Percentiles rank a stretch among this genome's conserved stretches.
Conservation (phyloP, 2,888 invertebrate genomes). For the Synanthedon formicaeformis region DNA sequence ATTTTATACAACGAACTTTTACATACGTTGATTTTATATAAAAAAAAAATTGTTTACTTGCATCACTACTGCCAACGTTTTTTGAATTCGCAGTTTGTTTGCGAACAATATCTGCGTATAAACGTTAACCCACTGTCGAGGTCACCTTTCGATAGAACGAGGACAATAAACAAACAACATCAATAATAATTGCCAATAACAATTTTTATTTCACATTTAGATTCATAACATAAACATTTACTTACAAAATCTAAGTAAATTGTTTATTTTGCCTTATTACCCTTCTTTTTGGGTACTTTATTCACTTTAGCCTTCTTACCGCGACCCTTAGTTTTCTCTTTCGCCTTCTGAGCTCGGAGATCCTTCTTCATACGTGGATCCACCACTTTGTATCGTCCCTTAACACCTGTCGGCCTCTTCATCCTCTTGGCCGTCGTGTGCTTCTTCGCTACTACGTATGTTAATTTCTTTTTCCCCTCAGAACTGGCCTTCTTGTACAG, state of each 20-base stretch:
- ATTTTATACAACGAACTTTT: no score
- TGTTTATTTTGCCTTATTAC: constrained; percentile 34
- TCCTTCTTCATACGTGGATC: constrained; percentile 98
- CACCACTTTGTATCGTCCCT: constrained; percentile 94
- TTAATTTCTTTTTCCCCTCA: constrained; percentile 88
- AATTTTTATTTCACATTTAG: no score
- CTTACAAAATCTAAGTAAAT: background rate
- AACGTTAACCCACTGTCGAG: no score
- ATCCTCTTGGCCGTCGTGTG: constrained; percentile 81
- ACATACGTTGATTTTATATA: no score
- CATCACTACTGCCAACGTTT: no score
- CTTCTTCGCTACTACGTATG: constrained; percentile 95
- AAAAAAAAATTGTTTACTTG: no score
- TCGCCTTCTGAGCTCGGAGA: constrained; percentile 75
- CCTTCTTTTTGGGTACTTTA: constrained; percentile 31
- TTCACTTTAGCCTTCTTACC: constrained; percentile 34
- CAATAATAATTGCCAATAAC: no score
- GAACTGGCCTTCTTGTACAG: constrained; percentile 91
- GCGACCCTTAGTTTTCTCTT: constrained; percentile 70
- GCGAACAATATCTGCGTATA: no score
- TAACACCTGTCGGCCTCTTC: constrained; percentile 86
- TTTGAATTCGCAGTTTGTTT: no score
- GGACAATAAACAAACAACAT: no score
- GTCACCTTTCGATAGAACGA: no score
- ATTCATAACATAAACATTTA: no score